phyloP scores from a whole-genome alignment of 2,888 invertebrate species.

The Nymphalis polychloros region DNA sequence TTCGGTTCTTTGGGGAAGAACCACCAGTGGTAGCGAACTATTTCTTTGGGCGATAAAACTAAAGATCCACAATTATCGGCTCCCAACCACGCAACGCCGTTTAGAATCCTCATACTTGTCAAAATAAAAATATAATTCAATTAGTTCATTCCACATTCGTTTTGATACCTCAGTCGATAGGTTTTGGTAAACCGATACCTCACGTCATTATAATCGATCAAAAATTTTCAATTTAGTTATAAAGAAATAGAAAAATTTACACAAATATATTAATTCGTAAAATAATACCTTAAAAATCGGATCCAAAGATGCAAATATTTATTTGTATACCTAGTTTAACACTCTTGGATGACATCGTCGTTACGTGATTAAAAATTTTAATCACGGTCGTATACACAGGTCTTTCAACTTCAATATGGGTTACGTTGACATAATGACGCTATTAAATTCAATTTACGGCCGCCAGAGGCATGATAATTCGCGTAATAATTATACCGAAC shows the following conservation, averaged over 20 bases:
- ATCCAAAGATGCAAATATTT: background rate
- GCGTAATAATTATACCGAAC: too few species aligned
- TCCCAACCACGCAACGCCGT: slow-evolving; percentile 66
- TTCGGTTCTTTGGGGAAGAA: slow-evolving; percentile 66
- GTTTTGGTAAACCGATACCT: too few species aligned
- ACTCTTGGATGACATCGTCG: background rate
- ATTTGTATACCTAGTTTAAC: background rate
- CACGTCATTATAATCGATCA: too few species aligned
- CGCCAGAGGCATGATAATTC: too few species aligned
- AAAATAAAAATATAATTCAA: slow-evolving; percentile 2
- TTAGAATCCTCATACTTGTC: slow-evolving; percentile 64
- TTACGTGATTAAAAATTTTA: background rate
- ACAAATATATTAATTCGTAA: background rate
- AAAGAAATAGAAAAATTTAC: too few species aligned
- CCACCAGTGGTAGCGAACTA: slow-evolving; percentile 71
- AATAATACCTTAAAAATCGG: too few species aligned
- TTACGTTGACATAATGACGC: too few species aligned
- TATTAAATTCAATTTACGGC: too few species aligned
- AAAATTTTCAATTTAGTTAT: too few species aligned
- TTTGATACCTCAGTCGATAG: too few species aligned
- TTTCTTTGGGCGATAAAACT: slow-evolving; percentile 67
- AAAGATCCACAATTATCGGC: slow-evolving; percentile 63
- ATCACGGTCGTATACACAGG: too few species aligned
- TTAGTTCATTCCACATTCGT: background rate
- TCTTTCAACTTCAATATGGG: too few species aligned